These are phyloP conservation scores for Lepidonotus clava DNA, from an alignment of 2,888 invertebrate genomes.

Conservation along the genomic window DNA sequence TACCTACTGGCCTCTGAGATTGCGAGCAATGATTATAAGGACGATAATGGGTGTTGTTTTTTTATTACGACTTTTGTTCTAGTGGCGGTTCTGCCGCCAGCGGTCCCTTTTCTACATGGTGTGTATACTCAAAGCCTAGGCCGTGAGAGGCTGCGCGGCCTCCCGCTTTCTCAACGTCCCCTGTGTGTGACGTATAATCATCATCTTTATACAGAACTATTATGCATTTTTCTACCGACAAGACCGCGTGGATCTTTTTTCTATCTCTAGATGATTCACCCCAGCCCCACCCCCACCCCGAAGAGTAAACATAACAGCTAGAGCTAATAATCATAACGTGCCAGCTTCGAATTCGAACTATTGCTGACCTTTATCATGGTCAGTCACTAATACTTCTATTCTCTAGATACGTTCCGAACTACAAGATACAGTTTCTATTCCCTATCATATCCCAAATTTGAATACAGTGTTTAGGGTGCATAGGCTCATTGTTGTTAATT, in stretches of 20 bases:
- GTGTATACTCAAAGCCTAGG: neutral
- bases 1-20: constrained; percentile 41
- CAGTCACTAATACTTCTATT: too few species aligned
- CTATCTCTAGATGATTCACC: neutral
- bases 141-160: neutral
- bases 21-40: neutral
- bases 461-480: too few species aligned
- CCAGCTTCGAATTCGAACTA: neutral
- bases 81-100: neutral
- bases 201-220: constrained; percentile 25
- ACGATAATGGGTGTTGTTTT: neutral
- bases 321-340: neutral
- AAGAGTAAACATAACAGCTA: neutral
- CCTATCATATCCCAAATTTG: too few species aligned
- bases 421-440: too few species aligned
- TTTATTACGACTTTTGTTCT: constrained; percentile 1
- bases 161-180: neutral
- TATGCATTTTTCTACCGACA: constrained; percentile 26
- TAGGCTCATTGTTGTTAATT: neutral
- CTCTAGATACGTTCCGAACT: too few species aligned
- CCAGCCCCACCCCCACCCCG: neutral
- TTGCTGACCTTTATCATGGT: neutral
- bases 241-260: neutral
- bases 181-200: neutral
- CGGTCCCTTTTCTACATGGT: neutral